Evolutionary conservation across 2,113 vertebrate genomes (phyloP), one percentile per base, ranked within the genome.

Genomic region (Bufo gargarizans): DNA sequence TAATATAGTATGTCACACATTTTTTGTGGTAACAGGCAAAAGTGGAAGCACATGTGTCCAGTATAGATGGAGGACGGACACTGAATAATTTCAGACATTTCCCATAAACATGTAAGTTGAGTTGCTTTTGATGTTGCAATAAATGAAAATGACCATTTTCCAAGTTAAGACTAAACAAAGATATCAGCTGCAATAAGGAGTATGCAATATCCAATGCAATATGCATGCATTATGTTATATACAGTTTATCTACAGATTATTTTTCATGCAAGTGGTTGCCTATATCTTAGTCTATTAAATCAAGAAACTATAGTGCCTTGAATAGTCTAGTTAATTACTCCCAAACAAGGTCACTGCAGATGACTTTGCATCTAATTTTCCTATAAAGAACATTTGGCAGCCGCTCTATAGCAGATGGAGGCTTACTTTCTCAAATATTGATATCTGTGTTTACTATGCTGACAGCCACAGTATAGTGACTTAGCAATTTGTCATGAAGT

Each of bases 401-500:
- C 10, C 47, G 69, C 61, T 22, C 43, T 50, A 33, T 9, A 69
- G 20, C 61, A 83, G 63, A 83, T 83, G 81, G 81, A 69, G 47
- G 20, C 61, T 22, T 69, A 69, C 81, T 83, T 83, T 83, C 81
- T 69, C 49, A 82, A 63, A 82, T 63, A 83, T 83, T 83, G 81
- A 83, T 83, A 83, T 69, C 63, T 83, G 19, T 67, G 47, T 83
- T 83, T 69, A 69, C 47, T 83, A 61, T 53, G 61, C 81, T 83
- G 81, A 83, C 61, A 69, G 45, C 61, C 63, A 67, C 19, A 22
- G 11, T 53, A 33, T 69, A 49, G 58, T n/a, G 81, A 53, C 20
- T 83, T 67, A 67, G 45, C 22, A 53, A 69, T 83, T 53, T 83
- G 61, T 69, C 61, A 69, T 50, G 81, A 83, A 83, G 61, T 83